Evolutionary conservation across 2,797 vertebrate genomes (phyloP), one percentile per base, ranked within the genome.

Genomic region (Microctenopoma steveboyesi): DNA sequence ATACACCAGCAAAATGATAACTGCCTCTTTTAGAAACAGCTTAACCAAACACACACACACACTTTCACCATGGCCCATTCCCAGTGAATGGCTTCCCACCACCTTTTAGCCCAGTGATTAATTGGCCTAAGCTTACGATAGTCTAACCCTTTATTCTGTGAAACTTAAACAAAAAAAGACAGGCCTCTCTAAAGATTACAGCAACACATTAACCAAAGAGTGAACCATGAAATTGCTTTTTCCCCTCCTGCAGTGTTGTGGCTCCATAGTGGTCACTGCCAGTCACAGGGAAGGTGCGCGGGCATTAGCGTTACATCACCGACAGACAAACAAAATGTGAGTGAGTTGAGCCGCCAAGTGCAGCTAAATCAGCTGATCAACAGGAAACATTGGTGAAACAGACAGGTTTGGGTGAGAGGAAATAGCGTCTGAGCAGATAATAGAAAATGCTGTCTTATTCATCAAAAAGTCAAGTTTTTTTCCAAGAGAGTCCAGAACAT

Each of bases 211-310:
- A 94, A 88, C 64, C 85, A 91, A 78, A 86, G 91, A 86, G 76
- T 90, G 91, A 94, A 94, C 93, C 93, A 90, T 94, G 94, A 96
- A 96, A 95, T 95, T 94, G 91, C 89, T 95, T 94, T 94, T 94
- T 91, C 90, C 91, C 91, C 88, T 91, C 93, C 93, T 88, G 91
- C 86, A 78, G 91, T 85, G 94, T 86, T 88, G 79, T 62, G 86
- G 91, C 89, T 91, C 84, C 80, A 43, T 51, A 86, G 83, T 79
- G 85, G 90, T 11, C 11, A 80, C 78, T 83, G 78, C 59, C 78
- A 86, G 90, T 83, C 82, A 85, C 43, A 5, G 70, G 66, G 68
- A 88, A 84, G 80, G 67, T 76, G 52, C 72, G 27, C 39, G 2
- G 76, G 73, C 81, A 84, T 89, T 89, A 86, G 82, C 85, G 84